Percentiles rank a stretch among this genome's conserved stretches.
phyloP scores from a whole-genome alignment of 1,140 invertebrate species.

The Lepeophtheirus salmonis region DNA sequence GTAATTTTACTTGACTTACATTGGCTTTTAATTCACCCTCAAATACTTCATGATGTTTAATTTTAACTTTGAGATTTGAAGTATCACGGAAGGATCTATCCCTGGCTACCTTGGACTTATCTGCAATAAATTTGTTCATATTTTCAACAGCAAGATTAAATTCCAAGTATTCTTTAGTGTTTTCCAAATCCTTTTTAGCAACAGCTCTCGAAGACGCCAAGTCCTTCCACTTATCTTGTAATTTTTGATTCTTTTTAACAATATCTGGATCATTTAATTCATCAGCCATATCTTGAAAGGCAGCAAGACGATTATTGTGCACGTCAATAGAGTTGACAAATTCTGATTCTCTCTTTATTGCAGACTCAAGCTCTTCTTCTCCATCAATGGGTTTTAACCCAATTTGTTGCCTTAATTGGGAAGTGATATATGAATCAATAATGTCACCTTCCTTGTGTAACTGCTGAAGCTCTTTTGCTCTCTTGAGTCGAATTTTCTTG shows the following conservation, averaged over 20 bases:
- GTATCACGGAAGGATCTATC: conserved; percentile 85
- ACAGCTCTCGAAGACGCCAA: background rate
- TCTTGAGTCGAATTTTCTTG: conserved; percentile 60
- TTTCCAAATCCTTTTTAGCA: background rate
- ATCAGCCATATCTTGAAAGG: conserved; percentile 66
- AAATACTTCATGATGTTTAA: conserved; percentile 95
- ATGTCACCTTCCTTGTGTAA: conserved; percentile 93
- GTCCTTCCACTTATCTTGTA: conserved; percentile 25
- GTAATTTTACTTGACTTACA: conserved; percentile 59
- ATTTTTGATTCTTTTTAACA: conserved; percentile 49
- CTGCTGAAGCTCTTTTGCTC: conserved; percentile 63
- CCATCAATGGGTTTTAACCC: conserved; percentile 40
- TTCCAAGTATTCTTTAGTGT: background rate
- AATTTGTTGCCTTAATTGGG: conserved; percentile 70
- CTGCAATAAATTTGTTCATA: background rate
- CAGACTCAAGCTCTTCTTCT: conserved; percentile 78
- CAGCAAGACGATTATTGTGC: conserved; percentile 74
- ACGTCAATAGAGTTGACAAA: conserved; percentile 79
- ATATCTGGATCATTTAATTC: conserved; percentile 73
- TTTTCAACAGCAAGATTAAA: background rate
- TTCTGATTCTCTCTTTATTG: conserved; percentile 81
- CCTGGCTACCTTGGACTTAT: conserved; percentile 66
- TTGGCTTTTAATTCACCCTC: conserved; percentile 81
- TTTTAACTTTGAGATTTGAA: conserved; percentile 70
- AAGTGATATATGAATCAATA: conserved; percentile 81